A percentile compares a stretch with the other conserved stretches of the same genome.
Conservation (phyloP, 2,797 vertebrate species). For the Chloroceryle inda region DNA sequence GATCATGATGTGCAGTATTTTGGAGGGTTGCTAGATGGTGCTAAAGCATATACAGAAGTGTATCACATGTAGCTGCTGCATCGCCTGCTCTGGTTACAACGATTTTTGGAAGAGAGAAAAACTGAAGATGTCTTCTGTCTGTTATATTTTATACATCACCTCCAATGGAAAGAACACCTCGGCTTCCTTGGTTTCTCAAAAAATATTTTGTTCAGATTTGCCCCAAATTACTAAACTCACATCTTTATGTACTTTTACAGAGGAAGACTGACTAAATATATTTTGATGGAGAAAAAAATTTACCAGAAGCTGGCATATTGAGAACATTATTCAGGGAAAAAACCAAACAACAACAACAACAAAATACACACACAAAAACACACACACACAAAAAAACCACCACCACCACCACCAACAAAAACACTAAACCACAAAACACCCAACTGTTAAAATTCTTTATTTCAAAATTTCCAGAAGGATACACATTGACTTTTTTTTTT, state of each 20-base stretch:
- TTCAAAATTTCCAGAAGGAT: not conserved
- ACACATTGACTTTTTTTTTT: not conserved
- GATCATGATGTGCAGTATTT: not conserved
- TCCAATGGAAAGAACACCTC: not conserved
- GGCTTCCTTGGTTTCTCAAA: not conserved
- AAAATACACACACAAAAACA: too few relatives aligned
- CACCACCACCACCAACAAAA: too few relatives aligned
- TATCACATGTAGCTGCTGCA: fast-evolving
- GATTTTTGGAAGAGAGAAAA: not conserved
- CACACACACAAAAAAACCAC: too few relatives aligned
- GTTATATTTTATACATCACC: not conserved
- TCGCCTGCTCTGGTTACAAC: fast-evolving
- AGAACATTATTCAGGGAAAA: not conserved
- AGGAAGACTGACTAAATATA: not conserved
- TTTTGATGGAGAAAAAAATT: not conserved
- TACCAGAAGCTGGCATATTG: not conserved
- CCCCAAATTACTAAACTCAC: not conserved
- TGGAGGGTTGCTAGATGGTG: not conserved
- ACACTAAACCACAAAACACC: too few relatives aligned
- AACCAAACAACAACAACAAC: too few relatives aligned
- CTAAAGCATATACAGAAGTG: not conserved
- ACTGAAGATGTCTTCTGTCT: not conserved
- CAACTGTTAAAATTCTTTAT: not conserved
- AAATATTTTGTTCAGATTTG: not conserved
- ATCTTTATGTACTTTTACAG: not conserved